Base-by-base conservation (phyloP, 2,113 vertebrate species). In the Spilogale gracilis region DNA sequence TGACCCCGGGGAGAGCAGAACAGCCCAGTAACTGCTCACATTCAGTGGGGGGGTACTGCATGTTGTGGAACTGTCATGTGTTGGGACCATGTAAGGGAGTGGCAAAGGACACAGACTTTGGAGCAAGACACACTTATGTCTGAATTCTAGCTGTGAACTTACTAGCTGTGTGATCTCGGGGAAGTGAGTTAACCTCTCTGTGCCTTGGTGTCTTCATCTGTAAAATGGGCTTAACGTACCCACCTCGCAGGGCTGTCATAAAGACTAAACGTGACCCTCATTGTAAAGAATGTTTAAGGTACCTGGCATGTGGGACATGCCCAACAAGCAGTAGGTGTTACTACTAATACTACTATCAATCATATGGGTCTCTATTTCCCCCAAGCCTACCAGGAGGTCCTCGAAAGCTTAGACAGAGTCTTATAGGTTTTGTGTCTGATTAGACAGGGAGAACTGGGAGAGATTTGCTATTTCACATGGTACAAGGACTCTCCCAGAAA, bases 161-260 rank as follows among this genome's bases (percentile, higher is more conserved):
- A 92, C 30, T 32, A 69, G 56, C 74, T 89, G 23, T 91, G 85
- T 89, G 95, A 61, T 80, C 81, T 81, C 54, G 60, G 89, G 83
- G 45, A 93, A 78, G 48, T 50, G 79, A 93, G 23, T 94, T 89
- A 80, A 93, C 50, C 17, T 87, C 58, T 96, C 78, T 78, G 81
- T 52, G 83, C 16, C 30, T 89, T 71, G 5, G 6, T 58, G 16
- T 90, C 63, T 93, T 93, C 65, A 45, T 89, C 79, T 94, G 61
- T 65, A 94, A 95, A 90, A 87, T 81, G 58, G 32, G 45, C 63
- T 97, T 96, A 95, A 95, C 90, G 54, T 58, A 63, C 18, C 74
- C 63, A 87, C 32, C 27, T 74, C 38, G 21, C 4, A 7, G 52
- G 78, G 43, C 63, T 67, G 5, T 78, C 69, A 17, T 74, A 82